Evolutionary conservation across 1,140 invertebrate genomes (phyloP).

Genomic region (Zelostemma sp.): DNA sequence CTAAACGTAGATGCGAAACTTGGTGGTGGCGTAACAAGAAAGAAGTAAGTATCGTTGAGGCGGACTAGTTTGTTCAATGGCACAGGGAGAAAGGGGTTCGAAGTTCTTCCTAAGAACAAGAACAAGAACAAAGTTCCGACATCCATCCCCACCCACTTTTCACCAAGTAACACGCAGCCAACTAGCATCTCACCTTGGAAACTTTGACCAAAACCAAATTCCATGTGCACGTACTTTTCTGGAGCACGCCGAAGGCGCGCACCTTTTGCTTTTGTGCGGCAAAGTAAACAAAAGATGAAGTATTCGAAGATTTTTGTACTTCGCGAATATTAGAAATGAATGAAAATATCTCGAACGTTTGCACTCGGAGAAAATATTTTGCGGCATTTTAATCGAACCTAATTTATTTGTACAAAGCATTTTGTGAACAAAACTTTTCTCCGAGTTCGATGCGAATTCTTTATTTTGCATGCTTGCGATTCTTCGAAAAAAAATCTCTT

Average conservation of each 20-base stretch:
- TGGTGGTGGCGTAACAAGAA: slow-evolving; percentile 64
- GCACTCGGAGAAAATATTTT: no score
- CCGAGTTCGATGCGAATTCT: no score
- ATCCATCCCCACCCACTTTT: slow-evolving; percentile 56
- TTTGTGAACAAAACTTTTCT: no score
- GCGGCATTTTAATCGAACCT: no score
- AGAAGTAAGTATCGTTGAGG: slow-evolving; percentile 68
- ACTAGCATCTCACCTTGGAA: slow-evolving; percentile 66
- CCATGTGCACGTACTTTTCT: slow-evolving; percentile 46
- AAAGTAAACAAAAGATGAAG: neutral
- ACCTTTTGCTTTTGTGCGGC: neutral
- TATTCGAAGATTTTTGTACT: neutral
- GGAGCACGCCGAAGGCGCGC: neutral
- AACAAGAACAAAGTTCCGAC: slow-evolving; percentile 70
- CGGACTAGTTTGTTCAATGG: slow-evolving; percentile 70
- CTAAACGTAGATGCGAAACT: slow-evolving; percentile 63
- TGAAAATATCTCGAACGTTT: no score
- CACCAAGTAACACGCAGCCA: slow-evolving; percentile 61
- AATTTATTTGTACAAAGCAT: no score
- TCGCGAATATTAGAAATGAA: no score
- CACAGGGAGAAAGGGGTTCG: slow-evolving; percentile 54
- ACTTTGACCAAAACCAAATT: slow-evolving; percentile 66
- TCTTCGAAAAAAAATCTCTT: no score
- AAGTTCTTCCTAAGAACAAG: slow-evolving; percentile 70
- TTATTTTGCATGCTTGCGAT: no score